Percentiles rank a stretch among this genome's conserved stretches.
These are phyloP conservation scores for Rhinogobius similis DNA, from an alignment of 2,113 vertebrate species.

Conservation along the genomic window DNA sequence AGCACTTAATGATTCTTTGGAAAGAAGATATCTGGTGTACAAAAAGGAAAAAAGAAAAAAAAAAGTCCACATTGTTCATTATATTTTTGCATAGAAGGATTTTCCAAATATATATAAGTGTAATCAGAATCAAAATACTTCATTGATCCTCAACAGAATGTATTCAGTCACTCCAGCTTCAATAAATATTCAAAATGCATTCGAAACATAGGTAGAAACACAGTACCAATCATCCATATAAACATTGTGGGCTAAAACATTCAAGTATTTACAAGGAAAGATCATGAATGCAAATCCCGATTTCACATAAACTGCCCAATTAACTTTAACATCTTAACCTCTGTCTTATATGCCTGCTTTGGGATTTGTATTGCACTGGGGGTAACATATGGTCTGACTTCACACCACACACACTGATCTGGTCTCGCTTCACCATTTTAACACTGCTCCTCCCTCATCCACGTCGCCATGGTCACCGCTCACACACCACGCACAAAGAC, in stretches of 20 bases:
- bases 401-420: conserved; percentile 27
- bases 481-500: conserved; percentile 62
- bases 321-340: background rate
- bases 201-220: no score
- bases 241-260: background rate
- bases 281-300: background rate
- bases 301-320: conserved; percentile 2
- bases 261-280: background rate
- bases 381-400: conserved; percentile 7
- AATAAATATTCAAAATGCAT: no score
- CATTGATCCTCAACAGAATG: no score
- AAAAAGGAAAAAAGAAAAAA: no score
- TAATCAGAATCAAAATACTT: no score
- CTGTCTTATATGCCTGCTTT: background rate
- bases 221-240: background rate
- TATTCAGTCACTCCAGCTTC: no score
- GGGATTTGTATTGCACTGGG: conserved; percentile 7
- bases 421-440: conserved; percentile 60
- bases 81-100: no score
- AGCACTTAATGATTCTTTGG: no score
- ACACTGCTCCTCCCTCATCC: conserved; percentile 52
- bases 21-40: no score
- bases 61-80: no score
- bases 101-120: no score
- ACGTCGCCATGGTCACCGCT: conserved; percentile 70